Base-by-base conservation (phyloP, 2,113 vertebrate species). In the Canis aureus region DNA sequence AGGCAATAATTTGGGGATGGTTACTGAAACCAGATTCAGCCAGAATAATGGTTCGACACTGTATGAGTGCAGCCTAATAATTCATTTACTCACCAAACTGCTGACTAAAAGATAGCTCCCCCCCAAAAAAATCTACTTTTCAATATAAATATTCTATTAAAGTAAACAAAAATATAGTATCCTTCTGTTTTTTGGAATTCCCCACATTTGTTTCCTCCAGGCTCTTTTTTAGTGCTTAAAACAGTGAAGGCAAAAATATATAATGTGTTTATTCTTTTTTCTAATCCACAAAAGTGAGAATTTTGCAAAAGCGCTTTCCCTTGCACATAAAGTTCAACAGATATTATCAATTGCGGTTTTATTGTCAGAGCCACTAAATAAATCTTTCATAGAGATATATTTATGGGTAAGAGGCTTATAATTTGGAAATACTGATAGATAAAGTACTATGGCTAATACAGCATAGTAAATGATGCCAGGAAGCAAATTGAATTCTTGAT, bases 401-500 rank as follows among this genome's bases (percentile, higher is more conserved):
- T 71, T 94, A 86, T 82, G 62, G 76, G 25, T 82, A 90, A 96
- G 57, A 93, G 35, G 59, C 67, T 97, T 91, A 93, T 64, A 74
- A 60, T 59, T 82, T 91, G 43, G 80, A 92, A 91, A 87, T 79
- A 73, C n/a, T 80, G 69, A 67, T n/a, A 53, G 53, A 74, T 92
- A 59, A 96, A 92, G 29, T 81, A 15, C 13, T 71, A 11, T 73
- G 60, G 35, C 66, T 91, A 96, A 80, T 80, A 55, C 29, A 60
- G 69, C 20, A 49, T 84, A 27, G 38, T 67, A 71, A 95, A 92
- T 71, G 57, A 86, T 85, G 27, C 71, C 38, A 35, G 57, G 83
- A 93, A 96, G 80, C 92, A 97, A 97, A 87, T 2, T 59, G 69
- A 91, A 91, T 84, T 64, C 60, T 96, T 91, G 67, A 91, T 60